These are phyloP conservation scores for Drosophila melanogaster DNA, from an alignment of 1,140 invertebrate genomes.

Conservation along the genomic window Release_6_plus_ISO1_MT NC_004354.4:7299001-7299500, in stretches of 20 bases:
- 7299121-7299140: background rate
- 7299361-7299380: conserved; percentile 16
- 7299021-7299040: too few relatives aligned
- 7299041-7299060: background rate
- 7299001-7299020: background rate
- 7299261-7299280: conserved; percentile 23
- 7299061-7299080: background rate
- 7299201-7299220: conserved; percentile 28
- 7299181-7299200: conserved; percentile 26
- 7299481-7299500: too few relatives aligned
- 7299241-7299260: conserved; percentile 25
- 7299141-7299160: background rate
- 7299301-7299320: conserved; percentile 50
- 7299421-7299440: conserved; percentile 1
- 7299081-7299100: background rate
- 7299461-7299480: background rate
- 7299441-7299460: background rate
- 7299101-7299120: background rate
- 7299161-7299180: conserved; percentile 8
- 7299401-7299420: conserved; percentile 13
- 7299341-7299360: conserved; percentile 2
- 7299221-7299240: conserved; percentile 15
- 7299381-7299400: conserved; percentile 41
- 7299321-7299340: background rate
- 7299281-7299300: conserved; percentile 71